Percentiles rank a stretch among this genome's conserved stretches.
phyloP scores from a whole-genome alignment of 2,113 vertebrate species.

The Prunella himalayana region DNA sequence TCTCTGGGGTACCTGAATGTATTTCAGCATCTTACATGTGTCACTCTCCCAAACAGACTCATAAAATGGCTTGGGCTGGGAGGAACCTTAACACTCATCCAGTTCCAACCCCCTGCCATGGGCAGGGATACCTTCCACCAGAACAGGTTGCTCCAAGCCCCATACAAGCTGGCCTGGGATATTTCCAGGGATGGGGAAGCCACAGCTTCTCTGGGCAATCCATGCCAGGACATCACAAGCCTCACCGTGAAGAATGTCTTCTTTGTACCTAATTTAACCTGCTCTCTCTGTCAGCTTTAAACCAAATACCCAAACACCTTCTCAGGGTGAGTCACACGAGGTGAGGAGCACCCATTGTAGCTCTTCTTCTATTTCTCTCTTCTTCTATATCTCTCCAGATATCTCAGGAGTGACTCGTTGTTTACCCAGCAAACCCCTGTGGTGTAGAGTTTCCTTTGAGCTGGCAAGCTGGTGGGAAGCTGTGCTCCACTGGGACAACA shows the following conservation, averaged over 20 bases:
- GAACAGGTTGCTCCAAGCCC: not conserved
- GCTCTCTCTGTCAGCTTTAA: not conserved
- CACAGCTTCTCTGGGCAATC: not conserved
- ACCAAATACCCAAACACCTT: not conserved
- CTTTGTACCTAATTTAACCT: not conserved
- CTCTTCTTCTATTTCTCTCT: not conserved
- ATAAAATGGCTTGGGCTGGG: not conserved
- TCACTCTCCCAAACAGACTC: not conserved
- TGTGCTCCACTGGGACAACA: fast-evolving
- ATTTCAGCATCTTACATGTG: not conserved
- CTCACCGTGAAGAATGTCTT: not conserved
- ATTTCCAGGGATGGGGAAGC: not conserved
- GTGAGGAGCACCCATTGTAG: not conserved
- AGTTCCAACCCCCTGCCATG: not conserved
- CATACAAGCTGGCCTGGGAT: not conserved
- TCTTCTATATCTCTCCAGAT: not conserved
- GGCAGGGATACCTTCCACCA: not conserved
- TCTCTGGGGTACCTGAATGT: not conserved
- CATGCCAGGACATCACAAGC: not conserved
- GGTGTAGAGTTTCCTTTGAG: not conserved
- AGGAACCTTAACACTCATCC: not conserved
- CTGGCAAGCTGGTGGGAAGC: not conserved
- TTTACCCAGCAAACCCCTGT: not conserved
- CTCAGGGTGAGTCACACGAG: fast-evolving
- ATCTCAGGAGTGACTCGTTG: not conserved